These are phyloP conservation scores for Anas georgica DNA, from an alignment of 2,797 vertebrate genomes.

Conservation along the genomic window DNA sequence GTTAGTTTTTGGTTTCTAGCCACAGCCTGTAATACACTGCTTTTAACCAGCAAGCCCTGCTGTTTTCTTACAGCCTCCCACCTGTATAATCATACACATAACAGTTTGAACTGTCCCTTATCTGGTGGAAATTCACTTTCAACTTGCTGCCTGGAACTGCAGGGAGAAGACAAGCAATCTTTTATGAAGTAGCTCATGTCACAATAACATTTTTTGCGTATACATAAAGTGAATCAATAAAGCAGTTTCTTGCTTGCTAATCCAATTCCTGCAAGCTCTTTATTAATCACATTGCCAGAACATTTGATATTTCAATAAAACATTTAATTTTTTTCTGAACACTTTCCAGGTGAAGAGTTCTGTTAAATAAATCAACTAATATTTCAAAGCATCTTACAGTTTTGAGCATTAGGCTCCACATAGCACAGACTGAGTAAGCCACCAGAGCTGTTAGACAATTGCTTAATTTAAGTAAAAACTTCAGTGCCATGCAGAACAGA, in stretches of 20 bases:
- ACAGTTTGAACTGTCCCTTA: background rate
- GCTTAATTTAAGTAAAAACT: background rate
- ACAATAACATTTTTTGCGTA: background rate
- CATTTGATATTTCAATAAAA: background rate
- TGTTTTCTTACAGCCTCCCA: background rate
- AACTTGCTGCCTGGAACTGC: background rate
- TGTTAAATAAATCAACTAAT: background rate
- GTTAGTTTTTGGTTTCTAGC: background rate
- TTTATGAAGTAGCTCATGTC: background rate
- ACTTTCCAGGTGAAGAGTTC: background rate
- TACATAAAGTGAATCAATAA: background rate
- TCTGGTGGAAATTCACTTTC: background rate
- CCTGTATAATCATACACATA: background rate
- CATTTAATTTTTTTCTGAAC: background rate
- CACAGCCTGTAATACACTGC: background rate
- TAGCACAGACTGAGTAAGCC: background rate
- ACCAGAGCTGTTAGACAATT: background rate
- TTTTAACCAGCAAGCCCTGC: background rate
- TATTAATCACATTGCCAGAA: background rate
- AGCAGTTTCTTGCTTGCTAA: slow-evolving; percentile 7
- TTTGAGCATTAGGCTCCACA: background rate
- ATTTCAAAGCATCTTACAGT: background rate
- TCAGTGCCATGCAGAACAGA: background rate
- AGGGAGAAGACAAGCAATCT: background rate
- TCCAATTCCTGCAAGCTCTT: background rate